Base-by-base conservation (phyloP, 2,888 invertebrate species). In the Scaeva pyrastri region DNA sequence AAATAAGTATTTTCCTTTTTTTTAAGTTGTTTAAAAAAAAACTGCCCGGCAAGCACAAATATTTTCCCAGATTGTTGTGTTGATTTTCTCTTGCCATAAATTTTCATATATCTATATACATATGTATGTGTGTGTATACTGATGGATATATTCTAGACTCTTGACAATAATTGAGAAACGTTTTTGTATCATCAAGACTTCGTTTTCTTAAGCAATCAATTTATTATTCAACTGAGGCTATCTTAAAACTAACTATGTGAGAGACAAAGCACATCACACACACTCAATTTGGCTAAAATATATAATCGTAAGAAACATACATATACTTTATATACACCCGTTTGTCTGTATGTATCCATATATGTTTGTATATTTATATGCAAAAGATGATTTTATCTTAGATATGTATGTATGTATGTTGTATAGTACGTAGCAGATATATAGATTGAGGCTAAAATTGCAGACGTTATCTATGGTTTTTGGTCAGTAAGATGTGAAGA, bases 131-230 rank as follows among this genome's bases (percentile, higher is more conserved):
- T 31, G 31, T 31, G 31, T 31, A 31, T 31, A 12, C 39, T 66
- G 19, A 16, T 12, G 48, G 48, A 26, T 19, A 36, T 48, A 36
- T 48, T 66, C 31, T 31, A 64, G 64, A 60, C 43, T 73, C 43
- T 73, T 26, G 68, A 62, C 66, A 73, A 83, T 83, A 73, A 83
- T 83, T 78, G 72, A 73, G 68, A 76, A 64, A 72, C 31, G 55
- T 58, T 36, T 66, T 48, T 72, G 23, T 41, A 60, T 19, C 70
- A 52, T 26, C 21, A 12, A 43, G 14, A n/a, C 72, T 50, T 64
- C 12, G 70, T 48, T 74, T 73, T 78, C 78, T 70, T 83, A 21
- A 56, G 83, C 56, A 84, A 84, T 84, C 83, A 84, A 84, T 84
- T 60, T 84, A 84, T 84, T 79, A 73, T 56, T 16, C 64, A 66